These are phyloP conservation scores for Hipparchia sbordonii DNA, from an alignment of 2,888 invertebrate species.

Conservation along the genomic window DNA sequence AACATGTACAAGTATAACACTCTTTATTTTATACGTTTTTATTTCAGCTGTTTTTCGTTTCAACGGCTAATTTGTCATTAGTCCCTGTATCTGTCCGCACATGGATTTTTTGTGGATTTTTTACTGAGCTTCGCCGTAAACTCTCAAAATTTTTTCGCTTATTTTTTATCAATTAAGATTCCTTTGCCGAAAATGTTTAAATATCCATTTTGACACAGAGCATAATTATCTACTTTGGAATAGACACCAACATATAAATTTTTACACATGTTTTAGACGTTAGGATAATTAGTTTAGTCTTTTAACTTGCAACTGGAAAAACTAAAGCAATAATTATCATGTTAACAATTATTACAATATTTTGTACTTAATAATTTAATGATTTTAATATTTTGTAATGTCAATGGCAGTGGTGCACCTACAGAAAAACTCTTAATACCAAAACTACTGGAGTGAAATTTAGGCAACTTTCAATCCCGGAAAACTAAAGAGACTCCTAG, in stretches of 20 bases:
- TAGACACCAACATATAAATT: background rate
- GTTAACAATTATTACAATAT: too few species aligned
- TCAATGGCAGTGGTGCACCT: too few species aligned
- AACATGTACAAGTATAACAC: slow-evolving; percentile 52
- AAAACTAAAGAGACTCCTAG: too few species aligned
- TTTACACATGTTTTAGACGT: background rate
- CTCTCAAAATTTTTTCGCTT: background rate
- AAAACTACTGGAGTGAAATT: too few species aligned
- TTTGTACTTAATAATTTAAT: too few species aligned
- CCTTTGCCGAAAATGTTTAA: background rate
- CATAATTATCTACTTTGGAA: background rate
- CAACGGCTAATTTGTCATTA: slow-evolving; percentile 76
- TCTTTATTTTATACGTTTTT: slow-evolving; percentile 57
- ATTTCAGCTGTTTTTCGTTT: slow-evolving; percentile 60
- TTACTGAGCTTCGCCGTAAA: background rate
- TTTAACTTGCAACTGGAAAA: too few species aligned
- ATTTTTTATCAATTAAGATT: slow-evolving; percentile 2
- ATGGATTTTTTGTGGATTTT: slow-evolving; percentile 44
- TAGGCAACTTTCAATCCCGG: too few species aligned
- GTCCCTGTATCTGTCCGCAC: slow-evolving; percentile 74
- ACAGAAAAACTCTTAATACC: too few species aligned
- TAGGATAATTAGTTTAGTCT: background rate
- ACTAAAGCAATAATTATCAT: too few species aligned
- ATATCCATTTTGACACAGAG: background rate
- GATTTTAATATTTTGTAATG: too few species aligned